These are phyloP conservation scores for Trichopria drosophilae DNA, from an alignment of 2,888 invertebrate genomes.

Conservation along the genomic window DNA sequence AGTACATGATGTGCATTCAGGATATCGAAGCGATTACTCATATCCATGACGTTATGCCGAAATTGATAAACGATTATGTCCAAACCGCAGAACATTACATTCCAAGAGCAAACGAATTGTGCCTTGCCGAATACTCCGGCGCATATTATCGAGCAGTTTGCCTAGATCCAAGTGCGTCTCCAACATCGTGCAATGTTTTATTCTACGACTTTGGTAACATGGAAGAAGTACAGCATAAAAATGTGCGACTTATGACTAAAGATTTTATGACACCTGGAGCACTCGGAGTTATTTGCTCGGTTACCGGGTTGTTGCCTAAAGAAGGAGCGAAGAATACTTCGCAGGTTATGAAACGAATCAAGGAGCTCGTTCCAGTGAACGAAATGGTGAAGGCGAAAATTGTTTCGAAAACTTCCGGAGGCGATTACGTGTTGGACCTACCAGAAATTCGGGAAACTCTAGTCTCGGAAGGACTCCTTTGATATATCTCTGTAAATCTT, in stretches of 20 bases:
- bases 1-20: constrained; percentile 32
- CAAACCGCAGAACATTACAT: constrained; percentile 43
- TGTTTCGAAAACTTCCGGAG: too few species aligned
- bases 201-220: constrained; percentile 53
- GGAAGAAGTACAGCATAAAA: constrained; percentile 41
- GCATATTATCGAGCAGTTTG: constrained; percentile 52
- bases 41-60: constrained; percentile 37
- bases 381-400: too few species aligned
- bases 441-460: too few species aligned
- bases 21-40: constrained; percentile 42
- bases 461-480: too few species aligned
- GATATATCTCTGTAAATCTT: too few species aligned
- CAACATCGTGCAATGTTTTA: constrained; percentile 39
- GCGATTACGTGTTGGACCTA: too few species aligned
- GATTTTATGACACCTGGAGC: too few species aligned
- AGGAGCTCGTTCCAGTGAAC: too few species aligned
- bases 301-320: too few species aligned
- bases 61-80: constrained; percentile 31
- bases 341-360: too few species aligned
- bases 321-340: too few species aligned
- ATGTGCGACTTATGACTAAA: constrained; percentile 49
- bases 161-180: constrained; percentile 28
- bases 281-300: too few species aligned
- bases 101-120: constrained; percentile 50
- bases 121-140: constrained; percentile 46